Conservation (phyloP, 2,888 invertebrate species). For the Luperina nickerlii region DNA sequence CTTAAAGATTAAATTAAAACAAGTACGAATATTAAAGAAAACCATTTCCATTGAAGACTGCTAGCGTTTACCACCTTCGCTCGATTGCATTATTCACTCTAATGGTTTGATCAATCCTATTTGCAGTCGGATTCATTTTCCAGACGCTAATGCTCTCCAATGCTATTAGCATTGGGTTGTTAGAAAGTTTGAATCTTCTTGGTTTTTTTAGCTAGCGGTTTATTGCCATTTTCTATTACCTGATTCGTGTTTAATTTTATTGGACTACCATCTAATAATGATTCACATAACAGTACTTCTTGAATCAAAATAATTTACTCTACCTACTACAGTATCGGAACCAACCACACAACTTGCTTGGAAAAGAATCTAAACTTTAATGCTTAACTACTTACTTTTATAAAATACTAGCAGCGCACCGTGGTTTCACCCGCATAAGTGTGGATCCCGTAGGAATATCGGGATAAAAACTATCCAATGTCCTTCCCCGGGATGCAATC, state of each 20-base stretch:
- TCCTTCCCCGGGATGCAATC: too few species aligned
- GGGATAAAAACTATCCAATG: too few species aligned
- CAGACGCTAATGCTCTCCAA: conserved; percentile 25
- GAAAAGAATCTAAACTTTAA: too few species aligned
- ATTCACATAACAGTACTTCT: too few species aligned
- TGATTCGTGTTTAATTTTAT: not conserved
- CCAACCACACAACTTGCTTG: too few species aligned
- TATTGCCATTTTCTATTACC: not conserved
- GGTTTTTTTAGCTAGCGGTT: not conserved
- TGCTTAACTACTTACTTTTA: too few species aligned
- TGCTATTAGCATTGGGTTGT: conserved; percentile 2
- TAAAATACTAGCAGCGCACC: too few species aligned
- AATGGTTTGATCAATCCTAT: conserved; percentile 46
- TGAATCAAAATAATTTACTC: too few species aligned
- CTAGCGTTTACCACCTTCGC: conserved; percentile 20
- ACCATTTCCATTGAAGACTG: conserved; percentile 22
- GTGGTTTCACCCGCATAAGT: too few species aligned
- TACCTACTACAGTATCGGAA: too few species aligned
- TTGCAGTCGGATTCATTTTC: conserved; percentile 32
- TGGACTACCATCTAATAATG: too few species aligned
- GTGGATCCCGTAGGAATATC: too few species aligned
- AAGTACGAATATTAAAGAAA: conserved; percentile 12
- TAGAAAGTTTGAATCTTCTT: not conserved
- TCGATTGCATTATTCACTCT: conserved; percentile 29
- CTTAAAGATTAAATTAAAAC: conserved; percentile 31